Conservation (phyloP, 2,113 vertebrate species). For the Phainopepla nitens region DNA sequence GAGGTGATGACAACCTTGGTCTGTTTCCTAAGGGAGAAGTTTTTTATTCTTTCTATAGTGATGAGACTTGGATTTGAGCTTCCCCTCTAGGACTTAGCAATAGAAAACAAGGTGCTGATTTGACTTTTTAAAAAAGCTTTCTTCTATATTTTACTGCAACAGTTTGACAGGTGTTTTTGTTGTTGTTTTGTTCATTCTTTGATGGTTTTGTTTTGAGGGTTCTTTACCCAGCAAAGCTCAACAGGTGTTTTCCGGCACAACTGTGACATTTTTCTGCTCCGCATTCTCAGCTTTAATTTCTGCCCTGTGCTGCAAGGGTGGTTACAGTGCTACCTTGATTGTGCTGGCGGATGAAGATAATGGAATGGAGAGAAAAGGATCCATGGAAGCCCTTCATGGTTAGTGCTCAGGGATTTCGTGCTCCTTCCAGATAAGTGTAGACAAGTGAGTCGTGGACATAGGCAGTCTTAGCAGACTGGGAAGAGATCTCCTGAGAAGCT, state of each 20-base stretch:
- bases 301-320: background rate
- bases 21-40: background rate
- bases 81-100: background rate
- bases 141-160: background rate
- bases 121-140: background rate
- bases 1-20: background rate
- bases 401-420: background rate
- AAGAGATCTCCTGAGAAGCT: background rate
- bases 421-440: background rate
- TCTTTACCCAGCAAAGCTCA: background rate
- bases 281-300: background rate
- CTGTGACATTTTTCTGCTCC: background rate
- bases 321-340: background rate
- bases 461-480: background rate
- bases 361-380: background rate
- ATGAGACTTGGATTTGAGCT: background rate
- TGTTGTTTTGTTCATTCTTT: background rate
- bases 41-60: background rate
- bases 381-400: background rate
- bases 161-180: background rate
- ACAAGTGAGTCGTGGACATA: accelerated
- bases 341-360: background rate
- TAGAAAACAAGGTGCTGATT: background rate
- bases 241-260: background rate
- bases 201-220: background rate